Conservation (phyloP, 2,888 invertebrate genomes). For the Catocala sponsa region DNA sequence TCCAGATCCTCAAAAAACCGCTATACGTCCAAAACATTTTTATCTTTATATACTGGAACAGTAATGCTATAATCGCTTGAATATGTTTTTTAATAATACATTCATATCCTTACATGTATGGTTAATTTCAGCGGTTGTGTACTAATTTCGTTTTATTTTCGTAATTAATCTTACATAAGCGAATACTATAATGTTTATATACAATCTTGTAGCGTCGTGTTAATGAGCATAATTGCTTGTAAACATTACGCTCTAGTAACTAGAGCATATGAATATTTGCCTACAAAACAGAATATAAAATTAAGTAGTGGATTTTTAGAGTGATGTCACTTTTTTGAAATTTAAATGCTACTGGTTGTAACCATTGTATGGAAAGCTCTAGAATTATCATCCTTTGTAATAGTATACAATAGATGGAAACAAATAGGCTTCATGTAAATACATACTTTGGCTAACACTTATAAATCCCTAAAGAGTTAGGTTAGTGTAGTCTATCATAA, state of each 20-base stretch:
- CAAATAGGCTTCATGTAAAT: too few species aligned
- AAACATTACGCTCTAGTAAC: conserved; percentile 16
- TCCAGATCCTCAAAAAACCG: conserved; percentile 28
- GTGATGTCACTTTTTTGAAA: too few species aligned
- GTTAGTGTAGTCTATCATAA: too few species aligned
- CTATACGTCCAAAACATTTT: conserved; percentile 19
- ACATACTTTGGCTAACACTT: too few species aligned
- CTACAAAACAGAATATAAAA: too few species aligned
- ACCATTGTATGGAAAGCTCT: too few species aligned
- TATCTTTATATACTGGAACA: conserved; percentile 15
- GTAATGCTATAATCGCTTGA: conserved; percentile 20
- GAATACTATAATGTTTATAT: conserved; percentile 27
- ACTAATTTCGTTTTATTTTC: conserved; percentile 4
- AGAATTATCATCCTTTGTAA: too few species aligned
- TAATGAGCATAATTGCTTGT: conserved; percentile 9
- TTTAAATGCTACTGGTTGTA: too few species aligned
- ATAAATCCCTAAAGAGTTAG: too few species aligned
- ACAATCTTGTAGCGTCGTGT: neutral
- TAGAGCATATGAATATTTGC: too few species aligned
- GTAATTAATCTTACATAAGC: conserved; percentile 29
- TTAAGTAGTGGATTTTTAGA: too few species aligned
- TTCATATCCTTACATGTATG: conserved; percentile 26
- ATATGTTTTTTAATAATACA: conserved; percentile 15
- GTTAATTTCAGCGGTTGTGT: conserved; percentile 16
- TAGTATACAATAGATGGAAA: too few species aligned